phyloP scores from a whole-genome alignment of 2,113 vertebrate species.

The Sprattus sprattus region DNA sequence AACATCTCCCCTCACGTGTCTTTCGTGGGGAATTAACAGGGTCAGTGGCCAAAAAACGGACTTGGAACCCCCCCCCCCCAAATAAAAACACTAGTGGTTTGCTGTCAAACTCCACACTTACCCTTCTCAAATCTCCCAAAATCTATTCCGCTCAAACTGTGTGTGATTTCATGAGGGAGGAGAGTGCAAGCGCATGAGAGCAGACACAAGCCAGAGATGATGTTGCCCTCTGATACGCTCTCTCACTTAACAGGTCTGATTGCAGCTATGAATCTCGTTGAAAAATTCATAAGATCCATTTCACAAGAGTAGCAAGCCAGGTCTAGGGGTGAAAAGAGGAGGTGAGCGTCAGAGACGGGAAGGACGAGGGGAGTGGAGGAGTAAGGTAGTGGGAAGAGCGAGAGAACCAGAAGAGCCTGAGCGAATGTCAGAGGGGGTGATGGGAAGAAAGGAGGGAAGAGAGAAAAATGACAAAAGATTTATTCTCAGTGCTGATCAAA shows the following conservation, averaged over 20 bases:
- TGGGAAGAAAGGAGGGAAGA: neutral
- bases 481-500: constrained; percentile 94
- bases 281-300: constrained; percentile 98
- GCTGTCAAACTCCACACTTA: neutral
- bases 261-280: constrained; percentile 75
- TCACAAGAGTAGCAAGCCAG: constrained; percentile 85
- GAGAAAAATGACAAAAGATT: constrained; percentile 90
- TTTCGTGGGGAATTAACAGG: neutral
- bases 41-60: neutral
- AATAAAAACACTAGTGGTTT: neutral
- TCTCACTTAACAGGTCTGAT: constrained; percentile 59
- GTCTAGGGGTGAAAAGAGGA: constrained; percentile 65
- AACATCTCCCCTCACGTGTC: neutral
- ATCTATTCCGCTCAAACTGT: constrained; percentile 49
- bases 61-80: neutral
- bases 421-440: neutral
- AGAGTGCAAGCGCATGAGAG: constrained; percentile 20
- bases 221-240: constrained; percentile 51
- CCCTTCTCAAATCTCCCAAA: constrained; percentile 17
- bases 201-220: constrained; percentile 33
- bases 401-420: neutral
- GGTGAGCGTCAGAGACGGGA: constrained; percentile 20
- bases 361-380: constrained; percentile 24
- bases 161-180: constrained; percentile 37
- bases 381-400: constrained; percentile 27